Conservation (phyloP, 2,888 invertebrate genomes). For the Bursaphelenchus okinawaensis region DNA sequence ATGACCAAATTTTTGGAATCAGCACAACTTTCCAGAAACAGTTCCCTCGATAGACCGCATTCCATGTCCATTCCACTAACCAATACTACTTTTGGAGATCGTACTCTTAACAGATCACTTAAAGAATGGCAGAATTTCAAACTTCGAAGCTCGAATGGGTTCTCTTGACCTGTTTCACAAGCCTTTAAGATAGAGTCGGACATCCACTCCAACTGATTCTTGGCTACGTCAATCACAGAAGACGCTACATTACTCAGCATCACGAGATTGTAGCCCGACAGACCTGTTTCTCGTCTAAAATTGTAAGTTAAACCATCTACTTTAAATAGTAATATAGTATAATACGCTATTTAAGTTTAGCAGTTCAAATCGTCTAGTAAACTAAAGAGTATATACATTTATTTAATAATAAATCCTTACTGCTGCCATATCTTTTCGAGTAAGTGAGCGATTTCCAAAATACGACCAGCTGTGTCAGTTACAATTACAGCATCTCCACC, state of each 20-base stretch:
- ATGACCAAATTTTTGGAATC: slow-evolving; percentile 88
- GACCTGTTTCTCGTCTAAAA: slow-evolving; percentile 76
- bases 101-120: slow-evolving; percentile 74
- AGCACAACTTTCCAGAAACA: slow-evolving; percentile 87
- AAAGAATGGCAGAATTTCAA: slow-evolving; percentile 87
- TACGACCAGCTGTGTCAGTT: slow-evolving; percentile 87
- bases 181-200: slow-evolving; percentile 86
- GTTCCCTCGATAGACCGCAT: slow-evolving; percentile 84
- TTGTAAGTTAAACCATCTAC: not conserved
- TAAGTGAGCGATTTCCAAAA: slow-evolving; percentile 91
- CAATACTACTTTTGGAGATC: slow-evolving; percentile 85
- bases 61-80: slow-evolving; percentile 92
- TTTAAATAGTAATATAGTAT: not conserved
- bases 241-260: slow-evolving; percentile 92
- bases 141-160: slow-evolving; percentile 85
- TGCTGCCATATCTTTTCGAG: slow-evolving; percentile 62
- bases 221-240: slow-evolving; percentile 90
- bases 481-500: slow-evolving; percentile 92
- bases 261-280: slow-evolving; percentile 86
- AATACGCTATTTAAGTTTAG: no score
- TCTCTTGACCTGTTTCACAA: slow-evolving; percentile 63
- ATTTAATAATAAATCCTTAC: slow-evolving; percentile 17
- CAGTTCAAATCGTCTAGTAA: slow-evolving; percentile 11
- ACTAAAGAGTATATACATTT: not conserved
- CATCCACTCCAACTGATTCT: slow-evolving; percentile 91